Evolutionary conservation across 2,888 invertebrate genomes (phyloP).

Genomic region (Spatulosminthurus flaviceps): DNA sequence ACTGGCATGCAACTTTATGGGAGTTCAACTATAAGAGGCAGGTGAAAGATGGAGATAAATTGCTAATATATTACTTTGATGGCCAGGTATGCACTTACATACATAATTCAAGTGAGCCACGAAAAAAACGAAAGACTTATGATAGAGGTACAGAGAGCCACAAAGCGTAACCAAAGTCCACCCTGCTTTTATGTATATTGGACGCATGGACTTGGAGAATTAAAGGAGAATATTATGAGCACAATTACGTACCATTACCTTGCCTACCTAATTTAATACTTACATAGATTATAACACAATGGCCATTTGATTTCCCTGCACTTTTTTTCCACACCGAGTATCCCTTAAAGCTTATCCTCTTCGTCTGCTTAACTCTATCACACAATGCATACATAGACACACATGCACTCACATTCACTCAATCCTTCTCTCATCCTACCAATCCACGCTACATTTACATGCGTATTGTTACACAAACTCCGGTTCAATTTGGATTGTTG

Average conservation of each 20-base stretch:
- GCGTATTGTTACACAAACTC: slow-evolving; percentile 1
- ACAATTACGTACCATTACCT: slow-evolving; percentile 43
- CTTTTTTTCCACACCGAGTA: slow-evolving; percentile 22
- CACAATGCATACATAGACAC: too few species aligned
- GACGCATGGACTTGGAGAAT: neutral
- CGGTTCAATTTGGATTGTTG: slow-evolving; percentile 19
- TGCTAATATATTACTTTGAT: neutral
- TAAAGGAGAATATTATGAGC: slow-evolving; percentile 16
- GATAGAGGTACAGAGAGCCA: neutral
- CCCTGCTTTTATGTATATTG: neutral
- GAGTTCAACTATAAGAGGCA: neutral
- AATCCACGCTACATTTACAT: neutral
- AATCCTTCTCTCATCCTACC: slow-evolving; percentile 2
- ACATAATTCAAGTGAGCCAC: neutral
- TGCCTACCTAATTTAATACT: slow-evolving; percentile 48
- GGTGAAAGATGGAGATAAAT: slow-evolving; percentile 10
- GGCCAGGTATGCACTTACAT: neutral
- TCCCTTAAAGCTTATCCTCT: neutral
- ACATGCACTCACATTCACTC: too few species aligned
- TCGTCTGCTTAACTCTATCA: neutral
- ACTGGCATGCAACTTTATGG: too few species aligned
- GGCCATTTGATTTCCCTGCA: slow-evolving; percentile 41
- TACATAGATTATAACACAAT: slow-evolving; percentile 45
- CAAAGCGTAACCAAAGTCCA: slow-evolving; percentile 4
- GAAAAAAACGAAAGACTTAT: neutral